phyloP scores from a whole-genome alignment of 2,113 vertebrate species.

The Rhagologus leucostigma region DNA sequence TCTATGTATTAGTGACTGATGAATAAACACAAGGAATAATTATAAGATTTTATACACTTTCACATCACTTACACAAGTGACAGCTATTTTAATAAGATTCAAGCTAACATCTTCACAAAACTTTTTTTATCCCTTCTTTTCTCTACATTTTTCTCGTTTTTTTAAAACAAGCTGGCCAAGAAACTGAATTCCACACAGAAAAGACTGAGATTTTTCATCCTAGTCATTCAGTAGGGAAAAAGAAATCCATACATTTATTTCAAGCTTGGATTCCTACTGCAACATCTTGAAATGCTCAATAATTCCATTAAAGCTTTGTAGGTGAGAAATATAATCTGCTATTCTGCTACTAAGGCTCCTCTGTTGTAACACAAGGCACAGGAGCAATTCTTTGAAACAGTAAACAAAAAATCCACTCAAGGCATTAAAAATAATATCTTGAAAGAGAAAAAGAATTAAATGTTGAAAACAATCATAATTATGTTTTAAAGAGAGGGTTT shows the following conservation, averaged over 20 bases:
- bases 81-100: background rate
- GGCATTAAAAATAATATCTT: slow-evolving; percentile 15
- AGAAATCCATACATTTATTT: background rate
- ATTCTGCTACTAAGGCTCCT: background rate
- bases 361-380: background rate
- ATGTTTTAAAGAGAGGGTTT: slow-evolving; percentile 44
- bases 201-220: background rate
- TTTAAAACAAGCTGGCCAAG: background rate
- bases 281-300: background rate
- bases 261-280: background rate
- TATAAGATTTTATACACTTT: background rate
- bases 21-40: background rate
- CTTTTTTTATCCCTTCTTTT: rapidly evolving
- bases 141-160: background rate
- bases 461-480: slow-evolving; percentile 42
- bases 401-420: slow-evolving; percentile 44
- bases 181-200: background rate
- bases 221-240: background rate
- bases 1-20: background rate
- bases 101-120: background rate
- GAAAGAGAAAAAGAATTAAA: background rate
- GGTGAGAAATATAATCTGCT: background rate
- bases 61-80: background rate
- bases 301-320: background rate
- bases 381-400: slow-evolving; percentile 18